Conservation (phyloP, 2,888 invertebrate species). For the Elmis aenea region DNA sequence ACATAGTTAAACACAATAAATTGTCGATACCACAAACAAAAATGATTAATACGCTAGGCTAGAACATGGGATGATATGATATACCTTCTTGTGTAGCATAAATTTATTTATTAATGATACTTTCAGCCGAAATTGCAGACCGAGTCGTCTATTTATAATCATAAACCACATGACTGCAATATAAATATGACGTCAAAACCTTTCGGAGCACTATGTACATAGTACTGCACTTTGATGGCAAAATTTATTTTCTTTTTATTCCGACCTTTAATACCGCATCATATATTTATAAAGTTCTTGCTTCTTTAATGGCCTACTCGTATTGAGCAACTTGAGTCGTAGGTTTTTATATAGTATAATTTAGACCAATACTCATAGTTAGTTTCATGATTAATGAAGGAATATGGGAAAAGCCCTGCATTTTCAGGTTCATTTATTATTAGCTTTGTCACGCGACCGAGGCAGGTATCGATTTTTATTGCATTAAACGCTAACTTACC, state of each 20-base stretch:
- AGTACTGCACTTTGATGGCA: slow-evolving; percentile 5
- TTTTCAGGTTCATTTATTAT: slow-evolving; percentile 38
- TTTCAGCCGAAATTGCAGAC: no score
- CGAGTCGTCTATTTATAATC: no score
- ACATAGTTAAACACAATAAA: no score
- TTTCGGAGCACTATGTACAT: slow-evolving; percentile 9
- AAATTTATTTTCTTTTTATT: no score
- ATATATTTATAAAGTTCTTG: background rate
- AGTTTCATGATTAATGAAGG: slow-evolving; percentile 29
- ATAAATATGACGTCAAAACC: slow-evolving; percentile 10
- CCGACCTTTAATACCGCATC: no score
- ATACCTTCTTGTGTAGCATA: no score
- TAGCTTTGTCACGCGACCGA: slow-evolving; percentile 40
- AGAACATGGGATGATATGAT: no score
- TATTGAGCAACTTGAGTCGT: slow-evolving; percentile 5
- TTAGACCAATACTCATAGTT: slow-evolving; percentile 20
- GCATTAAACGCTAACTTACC: slow-evolving; percentile 33
- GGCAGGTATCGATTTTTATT: slow-evolving; percentile 39
- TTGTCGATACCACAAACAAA: no score
- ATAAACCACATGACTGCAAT: slow-evolving; percentile 18
- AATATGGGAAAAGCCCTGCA: slow-evolving; percentile 26
- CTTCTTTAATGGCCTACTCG: slow-evolving; percentile 7
- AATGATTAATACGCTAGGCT: no score
- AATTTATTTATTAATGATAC: no score
- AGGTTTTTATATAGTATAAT: slow-evolving; percentile 4